A percentile compares a stretch with the other conserved stretches of the same genome.
Evolutionary conservation across 2,113 vertebrate genomes (phyloP).

Genomic region (Thermophis baileyi): DNA sequence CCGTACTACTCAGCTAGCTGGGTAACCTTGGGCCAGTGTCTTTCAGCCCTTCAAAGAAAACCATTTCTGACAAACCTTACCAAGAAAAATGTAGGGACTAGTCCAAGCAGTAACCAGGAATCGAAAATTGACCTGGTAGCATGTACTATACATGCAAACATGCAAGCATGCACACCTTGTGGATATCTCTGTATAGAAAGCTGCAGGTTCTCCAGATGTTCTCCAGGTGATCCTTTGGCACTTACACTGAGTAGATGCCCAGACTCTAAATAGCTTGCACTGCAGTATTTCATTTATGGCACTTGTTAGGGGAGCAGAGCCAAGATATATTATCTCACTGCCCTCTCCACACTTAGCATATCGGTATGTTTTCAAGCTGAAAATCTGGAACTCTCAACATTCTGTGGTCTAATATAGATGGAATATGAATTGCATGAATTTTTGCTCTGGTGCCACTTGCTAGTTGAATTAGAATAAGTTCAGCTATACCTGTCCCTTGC

Average conservation of each 20-base stretch:
- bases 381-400: neutral
- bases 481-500: slow-evolving; percentile 26
- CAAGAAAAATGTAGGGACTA: neutral
- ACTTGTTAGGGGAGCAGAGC: neutral
- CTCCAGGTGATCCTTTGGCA: neutral
- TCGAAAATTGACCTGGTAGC: neutral
- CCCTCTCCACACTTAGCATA: neutral
- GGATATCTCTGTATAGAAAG: neutral
- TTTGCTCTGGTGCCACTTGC: neutral
- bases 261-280: no score
- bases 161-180: neutral
- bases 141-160: neutral
- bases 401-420: neutral
- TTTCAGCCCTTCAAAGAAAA: neutral
- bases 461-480: slow-evolving; percentile 9
- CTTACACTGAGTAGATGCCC: neutral
- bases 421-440: slow-evolving; percentile 24
- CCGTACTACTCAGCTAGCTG: neutral
- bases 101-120: neutral
- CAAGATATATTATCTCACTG: neutral
- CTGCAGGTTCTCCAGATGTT: neutral
- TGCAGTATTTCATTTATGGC: no score
- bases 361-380: neutral
- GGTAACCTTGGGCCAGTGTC: neutral
- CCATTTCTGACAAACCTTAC: neutral